Base-by-base conservation (phyloP, 2,797 vertebrate genomes). In the Sebastes taczanowskii region DNA sequence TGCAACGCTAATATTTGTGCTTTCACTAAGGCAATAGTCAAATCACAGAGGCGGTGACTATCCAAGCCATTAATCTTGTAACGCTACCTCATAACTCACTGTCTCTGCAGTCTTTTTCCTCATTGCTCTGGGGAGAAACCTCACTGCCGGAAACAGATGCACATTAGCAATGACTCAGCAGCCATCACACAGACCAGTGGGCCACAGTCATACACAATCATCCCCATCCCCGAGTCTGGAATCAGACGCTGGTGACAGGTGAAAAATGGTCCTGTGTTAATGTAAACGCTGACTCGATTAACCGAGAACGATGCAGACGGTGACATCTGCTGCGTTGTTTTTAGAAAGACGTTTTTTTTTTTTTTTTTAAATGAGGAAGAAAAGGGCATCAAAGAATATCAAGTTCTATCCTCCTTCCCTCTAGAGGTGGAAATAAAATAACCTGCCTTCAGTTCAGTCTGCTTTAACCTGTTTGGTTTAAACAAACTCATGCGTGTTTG, bases 101-200 rank as follows among this genome's bases (percentile, higher is more conserved):
- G 74, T 86, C 75, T 80, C 58, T 66, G 68, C 4, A 7, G 75
- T 84, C 70, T 74, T 55, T 55, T 34, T 82, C 49, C 46, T 83
- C 83, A 25, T 52, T 76, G 53, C 68, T 68, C 68, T 53, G 18
- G 35, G 38, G 71, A 84, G 38, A 80, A 80, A 80, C 72, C 56
- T 71, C 56, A 6, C 30, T 20, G 82, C 27, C 59, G 72, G 55
- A 82, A 88, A 86, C 62, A 88, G 58, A 86, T 64, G 77, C 77
- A 80, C 74, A 83, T 62, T 65, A 85, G 74, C 5, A 78, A 77
- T 83, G 85, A 91, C 77, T 89, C 87, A 87, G 88, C 86, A 87
- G 77, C 65, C 74, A 46, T 81, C 80, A 81, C 84, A 85, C 85
- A 88, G 65, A 83, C 77, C 73, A 85, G 77, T 56, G 60, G 71